Base-by-base conservation (phyloP, 2,113 vertebrate species). In the Callorhinus ursinus region DNA sequence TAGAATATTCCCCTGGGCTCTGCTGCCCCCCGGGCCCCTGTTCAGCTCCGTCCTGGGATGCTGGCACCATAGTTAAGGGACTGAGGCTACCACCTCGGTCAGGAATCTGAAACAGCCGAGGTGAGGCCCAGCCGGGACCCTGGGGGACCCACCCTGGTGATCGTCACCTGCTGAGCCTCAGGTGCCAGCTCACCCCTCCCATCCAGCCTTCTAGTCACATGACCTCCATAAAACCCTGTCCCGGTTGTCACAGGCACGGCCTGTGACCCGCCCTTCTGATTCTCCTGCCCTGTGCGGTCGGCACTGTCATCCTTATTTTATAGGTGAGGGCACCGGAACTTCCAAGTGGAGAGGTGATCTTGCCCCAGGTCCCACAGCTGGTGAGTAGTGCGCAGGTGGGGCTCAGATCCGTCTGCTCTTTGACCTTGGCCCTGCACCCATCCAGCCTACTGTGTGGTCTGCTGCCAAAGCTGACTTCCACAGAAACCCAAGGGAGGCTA, bases 1-100 rank as follows among this genome's bases (percentile, higher is more conserved):
- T 19, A 4, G 0, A 59, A 1, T 22, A 19, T 39, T 31, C 15
- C 15, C 8, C 1, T 0, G 0, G 2, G 49, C 31, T 16, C 11
- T 0, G 12, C 72, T 28, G 7, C 9, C 13, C 8, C 24, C 83
- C 22, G 31, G 72, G 11, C 8, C 65, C 42, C 28, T 11, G 46
- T 42, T 28, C 28, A 16, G 28, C 36, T 33, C 65, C 1, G 0
- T 57, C 7, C 6, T 3, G 42, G 83, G 9, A 28, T 12, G 31
- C 53, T 11, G 55, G 53, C 7, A 4, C 7, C 8, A 22, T 10
- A 36, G 19, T 1, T 3, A 2, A 2, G 8, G 31, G 28, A 6
- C 49, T 1, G 19, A 21, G 18, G 76, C 31, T 14, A 15, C 24
- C 71, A n/a, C 13, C 55, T 67, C 15, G 2, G 6, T 28, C 1